Evolutionary conservation across 1,140 invertebrate genomes (phyloP), one percentile per base, ranked within the genome.

Genomic region (Neodiprion lecontei): DNA sequence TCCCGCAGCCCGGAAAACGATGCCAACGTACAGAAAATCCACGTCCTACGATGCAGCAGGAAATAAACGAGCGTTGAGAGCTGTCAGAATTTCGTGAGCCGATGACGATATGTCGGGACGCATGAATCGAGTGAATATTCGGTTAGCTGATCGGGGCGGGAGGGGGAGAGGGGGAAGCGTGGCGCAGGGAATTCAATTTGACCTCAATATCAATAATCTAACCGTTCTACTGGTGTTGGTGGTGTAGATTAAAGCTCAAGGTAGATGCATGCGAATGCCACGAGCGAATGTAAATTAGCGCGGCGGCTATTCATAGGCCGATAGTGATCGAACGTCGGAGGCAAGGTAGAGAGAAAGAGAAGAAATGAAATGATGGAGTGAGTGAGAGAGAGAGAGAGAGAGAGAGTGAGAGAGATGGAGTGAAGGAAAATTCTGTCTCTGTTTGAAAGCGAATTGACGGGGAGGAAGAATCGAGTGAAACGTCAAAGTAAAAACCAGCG

Each of bases 271-370:
- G 69, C 50, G 65, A 72, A 75, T 72, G 49, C 48, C 69, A 77
- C 74, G 76, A 77, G 77, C 77, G 80, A 81, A 83, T 79, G 81
- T 77, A 82, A 84, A 84, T 83, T 79, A 78, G 80, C 78, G 76
- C 82, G 78, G 75, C 82, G 78, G 75, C 82, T 84, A 84, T 83
- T 84, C 82, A 83, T 83, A 84, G 83, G 23, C 75, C 76, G 75
- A 82, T 79, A 79, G 53, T 17, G 8, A 81, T 76, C 80, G 74
- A 81, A 78, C 78, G 76, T 77, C 72, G 75, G 66, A 65, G 75
- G 70, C 77, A 78, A 81, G 78, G 80, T 80, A 78, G 78, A 72
- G 77, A 77, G 10, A 40, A 53, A 67, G 69, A 17, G n/a, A 70
- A 69, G 49, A 75, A 40, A 40, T 3, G 28, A 40, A 40, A 40